phyloP scores from a whole-genome alignment of 2,888 invertebrate species.

The Stegana nigrithorax region DNA sequence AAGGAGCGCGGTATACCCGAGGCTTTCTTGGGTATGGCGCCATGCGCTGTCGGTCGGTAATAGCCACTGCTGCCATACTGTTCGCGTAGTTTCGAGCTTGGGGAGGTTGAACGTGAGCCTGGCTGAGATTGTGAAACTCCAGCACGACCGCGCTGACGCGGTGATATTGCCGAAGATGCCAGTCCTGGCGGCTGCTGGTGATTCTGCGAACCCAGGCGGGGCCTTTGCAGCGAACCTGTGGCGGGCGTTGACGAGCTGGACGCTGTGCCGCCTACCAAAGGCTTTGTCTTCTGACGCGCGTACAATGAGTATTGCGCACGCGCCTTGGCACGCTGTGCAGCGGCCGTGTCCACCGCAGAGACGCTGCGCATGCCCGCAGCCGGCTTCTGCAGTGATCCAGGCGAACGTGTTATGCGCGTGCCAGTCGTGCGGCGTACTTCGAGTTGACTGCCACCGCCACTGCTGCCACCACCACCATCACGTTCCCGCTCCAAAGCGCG shows the following conservation, averaged over 20 bases:
- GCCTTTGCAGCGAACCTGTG: slow-evolving; percentile 58
- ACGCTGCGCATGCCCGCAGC: slow-evolving; percentile 80
- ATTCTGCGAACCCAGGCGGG: slow-evolving; percentile 41
- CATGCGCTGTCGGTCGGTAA: slow-evolving; percentile 65
- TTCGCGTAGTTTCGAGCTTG: slow-evolving; percentile 86
- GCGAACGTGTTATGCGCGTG: slow-evolving; percentile 56
- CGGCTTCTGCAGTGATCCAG: slow-evolving; percentile 54
- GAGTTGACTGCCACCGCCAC: slow-evolving; percentile 27
- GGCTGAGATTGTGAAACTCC: slow-evolving; percentile 95
- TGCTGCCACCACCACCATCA: slow-evolving; percentile 56
- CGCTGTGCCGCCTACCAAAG: slow-evolving; percentile 32
- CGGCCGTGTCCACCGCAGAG: slow-evolving; percentile 93
- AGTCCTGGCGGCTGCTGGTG: slow-evolving; percentile 66
- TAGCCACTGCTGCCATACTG: slow-evolving; percentile 69
- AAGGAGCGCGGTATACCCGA: slow-evolving; percentile 80
- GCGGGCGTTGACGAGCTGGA: slow-evolving; percentile 26
- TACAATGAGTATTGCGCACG: slow-evolving; percentile 85
- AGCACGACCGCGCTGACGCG: slow-evolving; percentile 72
- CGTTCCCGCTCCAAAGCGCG: slow-evolving; percentile 72
- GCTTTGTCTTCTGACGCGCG: slow-evolving; percentile 77
- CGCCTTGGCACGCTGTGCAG: slow-evolving; percentile 87
- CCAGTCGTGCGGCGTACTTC: slow-evolving; percentile 51
- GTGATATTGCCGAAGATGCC: slow-evolving; percentile 40
- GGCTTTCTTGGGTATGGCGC: slow-evolving; percentile 74
- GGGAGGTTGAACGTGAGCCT: slow-evolving; percentile 92